These are phyloP conservation scores for Nothoprocta pentlandii DNA, from an alignment of 2,113 vertebrate genomes.

Conservation along the genomic window DNA sequence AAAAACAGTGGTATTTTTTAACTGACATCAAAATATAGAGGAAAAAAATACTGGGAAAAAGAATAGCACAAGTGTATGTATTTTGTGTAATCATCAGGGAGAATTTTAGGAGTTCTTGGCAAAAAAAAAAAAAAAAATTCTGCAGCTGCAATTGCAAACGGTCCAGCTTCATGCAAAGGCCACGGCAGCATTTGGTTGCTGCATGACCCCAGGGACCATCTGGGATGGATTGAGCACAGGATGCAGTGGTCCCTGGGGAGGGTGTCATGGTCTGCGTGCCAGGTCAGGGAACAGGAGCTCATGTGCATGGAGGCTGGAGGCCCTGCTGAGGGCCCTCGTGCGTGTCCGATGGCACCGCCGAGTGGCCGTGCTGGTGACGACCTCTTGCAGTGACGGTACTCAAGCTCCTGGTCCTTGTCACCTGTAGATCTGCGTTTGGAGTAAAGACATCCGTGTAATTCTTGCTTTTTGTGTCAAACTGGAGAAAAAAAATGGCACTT, in stretches of 20 bases:
- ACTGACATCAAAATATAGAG: not conserved
- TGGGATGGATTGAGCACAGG: not conserved
- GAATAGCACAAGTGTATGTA: not conserved
- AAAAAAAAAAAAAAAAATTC: not conserved
- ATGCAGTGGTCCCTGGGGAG: not conserved
- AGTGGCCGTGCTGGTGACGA: not conserved
- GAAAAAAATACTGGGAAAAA: not conserved
- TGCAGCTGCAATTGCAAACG: not conserved
- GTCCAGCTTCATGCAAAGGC: not conserved
- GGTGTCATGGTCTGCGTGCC: not conserved
- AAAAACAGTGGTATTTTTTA: not conserved
- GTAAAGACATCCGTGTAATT: not conserved
- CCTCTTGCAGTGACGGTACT: not conserved
- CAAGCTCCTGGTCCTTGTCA: not conserved
- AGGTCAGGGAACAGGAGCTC: not conserved
- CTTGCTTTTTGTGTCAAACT: not conserved
- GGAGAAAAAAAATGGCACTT: not conserved
- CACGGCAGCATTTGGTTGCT: not conserved
- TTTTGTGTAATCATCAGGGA: not conserved
- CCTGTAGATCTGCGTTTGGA: not conserved
- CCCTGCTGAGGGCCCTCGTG: not conserved
- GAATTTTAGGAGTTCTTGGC: not conserved
- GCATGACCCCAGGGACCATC: not conserved
- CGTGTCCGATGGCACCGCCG: conserved; percentile 43
- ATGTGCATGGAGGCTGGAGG: too few relatives aligned